These are phyloP conservation scores for Ictidomys tridecemlineatus DNA, from an alignment of 2,113 vertebrate species.

Conservation along the genomic window DNA sequence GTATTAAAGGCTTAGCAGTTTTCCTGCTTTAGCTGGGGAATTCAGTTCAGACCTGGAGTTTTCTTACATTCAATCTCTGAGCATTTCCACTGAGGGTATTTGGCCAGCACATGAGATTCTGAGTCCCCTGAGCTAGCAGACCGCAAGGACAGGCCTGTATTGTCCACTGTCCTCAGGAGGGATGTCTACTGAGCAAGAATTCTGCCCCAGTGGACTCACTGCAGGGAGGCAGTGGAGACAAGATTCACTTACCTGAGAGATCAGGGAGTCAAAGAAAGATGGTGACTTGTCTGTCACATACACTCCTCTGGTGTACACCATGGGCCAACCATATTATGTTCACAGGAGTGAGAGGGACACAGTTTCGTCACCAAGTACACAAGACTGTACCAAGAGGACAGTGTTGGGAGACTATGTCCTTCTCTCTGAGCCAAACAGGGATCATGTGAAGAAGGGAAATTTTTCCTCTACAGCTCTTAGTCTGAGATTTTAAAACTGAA, in stretches of 20 bases:
- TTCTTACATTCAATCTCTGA: not conserved
- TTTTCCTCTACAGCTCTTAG: not conserved
- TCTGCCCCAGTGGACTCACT: not conserved
- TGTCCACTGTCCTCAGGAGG: not conserved
- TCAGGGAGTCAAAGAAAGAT: not conserved
- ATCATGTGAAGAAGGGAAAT: not conserved
- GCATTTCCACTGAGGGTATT: not conserved
- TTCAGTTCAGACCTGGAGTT: not conserved
- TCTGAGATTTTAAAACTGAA: slow-evolving; percentile 30
- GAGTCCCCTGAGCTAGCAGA: not conserved
- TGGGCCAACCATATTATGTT: not conserved
- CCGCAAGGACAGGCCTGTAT: not conserved
- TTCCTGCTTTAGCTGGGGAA: not conserved
- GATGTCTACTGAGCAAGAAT: not conserved
- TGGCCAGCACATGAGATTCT: not conserved
- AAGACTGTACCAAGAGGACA: not conserved
- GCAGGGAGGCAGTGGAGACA: not conserved
- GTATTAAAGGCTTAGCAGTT: not conserved
- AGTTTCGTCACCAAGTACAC: not conserved
- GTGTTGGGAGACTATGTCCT: not conserved
- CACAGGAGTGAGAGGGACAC: rapidly evolving
- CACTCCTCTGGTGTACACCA: not conserved
- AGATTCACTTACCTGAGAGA: not conserved
- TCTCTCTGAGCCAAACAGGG: not conserved
- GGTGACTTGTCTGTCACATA: not conserved